A percentile compares a stretch with the other conserved stretches of the same genome.
These are phyloP conservation scores for Ascaphus truei DNA, from an alignment of 2,113 vertebrate species.

Conservation along the genomic window DNA sequence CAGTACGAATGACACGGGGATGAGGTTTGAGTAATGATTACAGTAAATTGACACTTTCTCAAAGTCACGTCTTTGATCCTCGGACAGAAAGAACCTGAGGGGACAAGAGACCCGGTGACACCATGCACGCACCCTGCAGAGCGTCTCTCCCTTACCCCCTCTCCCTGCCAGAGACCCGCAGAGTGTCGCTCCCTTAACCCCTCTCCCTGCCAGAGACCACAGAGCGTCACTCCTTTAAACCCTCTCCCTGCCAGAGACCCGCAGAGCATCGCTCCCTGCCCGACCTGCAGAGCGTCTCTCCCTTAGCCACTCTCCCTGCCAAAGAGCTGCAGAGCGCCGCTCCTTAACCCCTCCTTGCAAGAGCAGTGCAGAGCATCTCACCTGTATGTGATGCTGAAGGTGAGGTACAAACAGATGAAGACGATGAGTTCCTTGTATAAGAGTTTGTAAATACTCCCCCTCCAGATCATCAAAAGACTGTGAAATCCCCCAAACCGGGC, in stretches of 20 bases:
- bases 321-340: too few relatives aligned
- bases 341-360: too few relatives aligned
- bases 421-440: constrained; percentile 84
- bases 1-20: constrained; percentile 86
- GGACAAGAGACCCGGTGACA: background rate
- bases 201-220: too few relatives aligned
- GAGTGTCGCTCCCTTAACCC: too few relatives aligned
- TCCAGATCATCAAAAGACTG: constrained; percentile 83
- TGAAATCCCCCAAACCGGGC: constrained; percentile 90
- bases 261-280: too few relatives aligned
- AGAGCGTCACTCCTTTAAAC: too few relatives aligned
- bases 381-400: constrained; percentile 85
- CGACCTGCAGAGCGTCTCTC: too few relatives aligned
- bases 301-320: too few relatives aligned
- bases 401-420: constrained; percentile 77
- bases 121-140: background rate
- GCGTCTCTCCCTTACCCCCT: background rate
- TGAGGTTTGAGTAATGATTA: constrained; percentile 86
- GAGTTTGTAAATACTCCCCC: constrained; percentile 91
- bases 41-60: constrained; percentile 90
- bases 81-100: constrained; percentile 69
- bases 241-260: too few relatives aligned
- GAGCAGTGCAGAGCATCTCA: too few relatives aligned
- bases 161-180: too few relatives aligned
- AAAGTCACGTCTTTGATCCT: constrained; percentile 79